A percentile compares a stretch with the other conserved stretches of the same genome.
phyloP scores from a whole-genome alignment of 2,113 vertebrate species.

The Struthidea cinerea region DNA sequence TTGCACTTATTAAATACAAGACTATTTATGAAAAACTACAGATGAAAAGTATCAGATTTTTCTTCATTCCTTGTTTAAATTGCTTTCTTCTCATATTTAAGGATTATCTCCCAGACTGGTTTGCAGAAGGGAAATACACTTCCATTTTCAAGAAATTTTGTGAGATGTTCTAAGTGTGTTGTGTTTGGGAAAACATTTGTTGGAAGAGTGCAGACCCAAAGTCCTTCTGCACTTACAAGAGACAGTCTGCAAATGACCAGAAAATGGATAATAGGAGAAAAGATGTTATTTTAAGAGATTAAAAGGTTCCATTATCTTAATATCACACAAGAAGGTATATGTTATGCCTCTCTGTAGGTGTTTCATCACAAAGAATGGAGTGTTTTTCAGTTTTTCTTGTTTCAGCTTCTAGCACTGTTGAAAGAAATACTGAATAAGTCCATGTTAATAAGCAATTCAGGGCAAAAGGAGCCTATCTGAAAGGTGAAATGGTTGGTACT shows the following conservation, averaged over 20 bases:
- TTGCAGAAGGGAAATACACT: not conserved
- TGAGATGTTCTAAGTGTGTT: not conserved
- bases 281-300: not conserved
- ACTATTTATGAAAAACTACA: not conserved
- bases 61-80: not conserved
- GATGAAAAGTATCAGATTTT: not conserved
- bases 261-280: not conserved
- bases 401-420: not conserved
- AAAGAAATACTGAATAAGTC: not conserved
- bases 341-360: not conserved
- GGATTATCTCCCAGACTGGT: not conserved
- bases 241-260: accelerated
- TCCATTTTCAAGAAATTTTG: not conserved
- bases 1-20: not conserved
- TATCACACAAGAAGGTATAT: not conserved
- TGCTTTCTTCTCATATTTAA: not conserved
- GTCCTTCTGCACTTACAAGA: not conserved
- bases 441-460: not conserved
- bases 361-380: not conserved
- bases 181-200: not conserved
- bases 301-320: not conserved
- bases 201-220: not conserved
- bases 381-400: not conserved
- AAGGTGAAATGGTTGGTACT: not conserved
- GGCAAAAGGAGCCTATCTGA: not conserved